These are phyloP conservation scores for Euborellia annulipes DNA, from an alignment of 1,140 invertebrate species.

Conservation along the genomic window DNA sequence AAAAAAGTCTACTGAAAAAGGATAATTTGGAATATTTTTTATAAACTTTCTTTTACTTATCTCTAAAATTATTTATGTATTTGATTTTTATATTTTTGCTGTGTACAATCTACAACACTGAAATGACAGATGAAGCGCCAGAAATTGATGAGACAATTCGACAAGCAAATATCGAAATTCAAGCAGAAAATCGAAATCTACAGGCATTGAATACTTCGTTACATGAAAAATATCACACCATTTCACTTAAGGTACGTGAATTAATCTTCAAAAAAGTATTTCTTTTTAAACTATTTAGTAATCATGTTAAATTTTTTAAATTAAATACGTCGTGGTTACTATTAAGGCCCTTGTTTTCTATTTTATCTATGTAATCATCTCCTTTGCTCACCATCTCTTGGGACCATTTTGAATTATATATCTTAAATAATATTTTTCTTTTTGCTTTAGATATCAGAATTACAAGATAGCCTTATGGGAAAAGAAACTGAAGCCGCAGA, in stretches of 20 bases:
- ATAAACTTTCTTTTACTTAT: neutral
- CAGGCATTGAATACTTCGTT: conserved; percentile 84
- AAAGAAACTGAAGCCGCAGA: conserved; percentile 90
- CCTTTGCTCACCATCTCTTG: too few species aligned
- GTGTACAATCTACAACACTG: conserved; percentile 1
- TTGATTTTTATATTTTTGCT: neutral
- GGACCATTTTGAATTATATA: conserved; percentile 7
- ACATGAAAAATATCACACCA: conserved; percentile 85
- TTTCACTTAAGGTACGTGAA: conserved; percentile 57
- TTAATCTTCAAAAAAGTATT: too few species aligned
- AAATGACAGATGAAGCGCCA: conserved; percentile 38
- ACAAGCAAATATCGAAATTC: conserved; percentile 69
- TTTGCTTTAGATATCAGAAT: conserved; percentile 58
- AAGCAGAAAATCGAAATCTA: conserved; percentile 78
- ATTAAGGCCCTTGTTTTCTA: too few species aligned
- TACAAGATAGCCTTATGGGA: conserved; percentile 79
- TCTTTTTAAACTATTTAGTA: too few species aligned
- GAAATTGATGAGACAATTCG: conserved; percentile 65
- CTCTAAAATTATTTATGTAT: neutral
- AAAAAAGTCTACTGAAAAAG: too few species aligned
- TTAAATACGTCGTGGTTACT: too few species aligned
- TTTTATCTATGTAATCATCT: too few species aligned
- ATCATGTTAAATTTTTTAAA: too few species aligned
- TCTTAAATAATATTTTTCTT: neutral
- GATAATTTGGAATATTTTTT: conserved; percentile 2